These are phyloP conservation scores for Oryctolagus cuniculus DNA, from an alignment of 2,113 vertebrate genomes.

Conservation along the genomic window DNA sequence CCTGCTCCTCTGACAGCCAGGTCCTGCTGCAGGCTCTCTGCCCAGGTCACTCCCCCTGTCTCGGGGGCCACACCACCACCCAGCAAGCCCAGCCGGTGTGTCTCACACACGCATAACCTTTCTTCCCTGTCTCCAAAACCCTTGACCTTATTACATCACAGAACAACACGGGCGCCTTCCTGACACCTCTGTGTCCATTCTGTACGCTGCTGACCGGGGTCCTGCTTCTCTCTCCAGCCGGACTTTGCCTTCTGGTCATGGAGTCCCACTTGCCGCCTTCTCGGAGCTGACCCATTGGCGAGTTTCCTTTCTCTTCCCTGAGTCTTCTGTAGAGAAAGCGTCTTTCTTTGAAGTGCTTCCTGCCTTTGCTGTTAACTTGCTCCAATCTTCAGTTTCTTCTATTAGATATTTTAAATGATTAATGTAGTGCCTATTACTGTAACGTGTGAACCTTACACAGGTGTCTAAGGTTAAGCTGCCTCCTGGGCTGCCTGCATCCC, in stretches of 20 bases:
- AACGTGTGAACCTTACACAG: background rate
- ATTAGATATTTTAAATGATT: background rate
- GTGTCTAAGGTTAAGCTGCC: background rate
- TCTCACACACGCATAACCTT: background rate
- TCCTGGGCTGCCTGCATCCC: too few relatives aligned
- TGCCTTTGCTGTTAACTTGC: constrained; percentile 14
- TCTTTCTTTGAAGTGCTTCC: background rate
- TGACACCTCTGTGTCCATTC: background rate
- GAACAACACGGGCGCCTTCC: background rate
- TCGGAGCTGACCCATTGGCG: background rate
- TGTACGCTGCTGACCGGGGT: background rate
- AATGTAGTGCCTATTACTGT: background rate
- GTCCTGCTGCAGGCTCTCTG: background rate
- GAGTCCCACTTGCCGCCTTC: too few relatives aligned
- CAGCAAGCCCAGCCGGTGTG: background rate
- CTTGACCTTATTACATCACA: background rate
- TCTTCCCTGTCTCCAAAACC: too few relatives aligned
- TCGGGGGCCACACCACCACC: background rate
- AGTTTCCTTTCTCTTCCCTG: background rate
- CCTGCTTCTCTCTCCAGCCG: background rate
- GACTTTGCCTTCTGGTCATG: background rate
- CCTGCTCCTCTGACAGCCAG: background rate
- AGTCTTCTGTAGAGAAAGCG: background rate
- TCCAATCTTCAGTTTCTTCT: background rate
- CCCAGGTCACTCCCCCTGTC: background rate